Base-by-base conservation (phyloP, 1,140 invertebrate genomes). In the Teleopsis dalmanni region DNA sequence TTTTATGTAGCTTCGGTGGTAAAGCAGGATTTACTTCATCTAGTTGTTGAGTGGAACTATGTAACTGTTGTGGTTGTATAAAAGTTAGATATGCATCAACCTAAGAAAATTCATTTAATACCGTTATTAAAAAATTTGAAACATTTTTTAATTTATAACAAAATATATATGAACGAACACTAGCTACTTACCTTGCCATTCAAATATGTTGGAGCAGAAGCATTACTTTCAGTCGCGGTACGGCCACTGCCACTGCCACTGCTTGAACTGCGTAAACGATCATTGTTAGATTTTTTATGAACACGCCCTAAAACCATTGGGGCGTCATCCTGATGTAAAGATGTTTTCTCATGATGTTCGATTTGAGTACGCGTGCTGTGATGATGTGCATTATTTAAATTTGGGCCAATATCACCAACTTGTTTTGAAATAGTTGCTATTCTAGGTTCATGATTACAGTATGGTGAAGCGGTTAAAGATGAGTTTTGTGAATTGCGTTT, bases 1-100 rank as follows among this genome's bases (percentile, higher is more conserved):
- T 67, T 59, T 71, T 71, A 54, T 68, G 65, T 50, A 70, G 57
- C 64, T 71, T 71, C 57, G 68, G 68, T 70, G 68, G 68, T 64
- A 71, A 59, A 45, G 54, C 59, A 47, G 68, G 68, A 62, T 70
- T 70, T 53, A 35, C 19, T 34, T 47, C 50, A 47, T 52, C 31
- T 22, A 52, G 65, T 52, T 60, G 54, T 48, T 66, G n/a, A n/a
- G n/a, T n/a, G n/a, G n/a, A n/a, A n/a, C 56, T 62, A 58, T 58
- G 60, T 58, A 61, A 59, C 55, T 66, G 60, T 52, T 66, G 62
- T 60, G 58, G 62, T 50, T 66, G 63, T 21, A 64, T 57, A 52
- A 64, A 64, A 50, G 53, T 68, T 55, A 63, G 62, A 54, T 62
- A 63, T 34, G 65, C 65, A 63, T 65, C 65, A 62, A 63, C 62